phyloP scores from a whole-genome alignment of 2,113 vertebrate genomes.

The Rhodinocichla rosea region DNA sequence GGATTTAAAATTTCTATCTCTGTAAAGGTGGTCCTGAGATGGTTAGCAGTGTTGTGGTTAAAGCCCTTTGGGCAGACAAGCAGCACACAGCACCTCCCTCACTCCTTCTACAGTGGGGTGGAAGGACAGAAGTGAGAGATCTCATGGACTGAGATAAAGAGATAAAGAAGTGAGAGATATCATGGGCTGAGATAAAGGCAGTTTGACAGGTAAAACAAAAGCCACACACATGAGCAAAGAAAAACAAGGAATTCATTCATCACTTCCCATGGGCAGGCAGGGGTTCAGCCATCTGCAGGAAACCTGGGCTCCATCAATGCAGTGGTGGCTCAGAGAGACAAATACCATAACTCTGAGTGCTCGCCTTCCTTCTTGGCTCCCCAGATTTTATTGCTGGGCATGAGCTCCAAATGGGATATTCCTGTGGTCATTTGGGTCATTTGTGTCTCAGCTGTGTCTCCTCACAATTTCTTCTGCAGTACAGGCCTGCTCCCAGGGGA shows the following conservation, averaged over 20 bases:
- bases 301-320: background rate
- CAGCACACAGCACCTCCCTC: background rate
- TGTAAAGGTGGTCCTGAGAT: background rate
- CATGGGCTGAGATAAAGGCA: background rate
- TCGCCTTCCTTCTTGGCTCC: background rate
- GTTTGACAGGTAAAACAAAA: background rate
- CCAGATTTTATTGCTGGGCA: background rate
- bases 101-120: background rate
- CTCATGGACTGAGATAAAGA: no score
- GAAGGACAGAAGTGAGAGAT: background rate
- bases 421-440: no score
- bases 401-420: fast-evolving
- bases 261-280: background rate
- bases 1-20: background rate
- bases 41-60: background rate
- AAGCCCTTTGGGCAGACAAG: background rate
- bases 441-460: background rate
- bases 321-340: background rate
- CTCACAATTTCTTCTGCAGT: background rate
- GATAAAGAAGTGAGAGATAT: background rate
- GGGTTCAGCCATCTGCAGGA: background rate
- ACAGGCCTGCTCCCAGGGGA: fast-evolving
- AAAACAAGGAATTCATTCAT: background rate
- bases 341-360: background rate
- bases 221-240: fast-evolving